Conservation (phyloP, 2,797 vertebrate species). For the Limnodromus scolopaceus region DNA sequence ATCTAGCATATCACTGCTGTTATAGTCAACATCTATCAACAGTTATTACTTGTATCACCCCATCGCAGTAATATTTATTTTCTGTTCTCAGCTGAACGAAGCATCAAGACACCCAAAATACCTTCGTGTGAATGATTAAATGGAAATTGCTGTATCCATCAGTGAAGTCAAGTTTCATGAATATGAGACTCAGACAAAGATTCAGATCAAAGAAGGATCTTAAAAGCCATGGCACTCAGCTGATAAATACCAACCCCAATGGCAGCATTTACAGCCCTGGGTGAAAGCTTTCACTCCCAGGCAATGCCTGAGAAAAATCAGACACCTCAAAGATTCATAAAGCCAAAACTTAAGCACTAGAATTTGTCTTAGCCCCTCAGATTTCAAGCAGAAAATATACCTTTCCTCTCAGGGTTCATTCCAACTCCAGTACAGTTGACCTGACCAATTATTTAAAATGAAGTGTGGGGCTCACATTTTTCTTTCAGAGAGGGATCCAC, state of each 20-base stretch:
- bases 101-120: not conserved
- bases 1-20: not conserved
- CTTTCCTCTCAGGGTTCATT: not conserved
- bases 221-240: not conserved
- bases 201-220: not conserved
- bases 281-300: not conserved
- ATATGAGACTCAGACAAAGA: not conserved
- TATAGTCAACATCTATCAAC: not conserved
- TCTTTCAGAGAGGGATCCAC: not conserved
- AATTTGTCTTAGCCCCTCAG: not conserved
- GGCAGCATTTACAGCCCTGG: not conserved
- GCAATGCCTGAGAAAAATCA: not conserved
- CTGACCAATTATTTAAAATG: not conserved
- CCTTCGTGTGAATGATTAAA: not conserved
- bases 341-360: not conserved
- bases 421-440: not conserved
- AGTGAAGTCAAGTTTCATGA: not conserved
- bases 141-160: not conserved
- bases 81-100: not conserved
- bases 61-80: not conserved
- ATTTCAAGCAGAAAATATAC: not conserved
- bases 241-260: not conserved
- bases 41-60: not conserved
- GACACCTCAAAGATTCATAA: not conserved
- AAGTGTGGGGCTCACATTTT: not conserved